These are phyloP conservation scores for Chondrosia reniformis DNA, from an alignment of 37 sponge, comb jelly and placozoan genomes.

Conservation along the genomic window DNA sequence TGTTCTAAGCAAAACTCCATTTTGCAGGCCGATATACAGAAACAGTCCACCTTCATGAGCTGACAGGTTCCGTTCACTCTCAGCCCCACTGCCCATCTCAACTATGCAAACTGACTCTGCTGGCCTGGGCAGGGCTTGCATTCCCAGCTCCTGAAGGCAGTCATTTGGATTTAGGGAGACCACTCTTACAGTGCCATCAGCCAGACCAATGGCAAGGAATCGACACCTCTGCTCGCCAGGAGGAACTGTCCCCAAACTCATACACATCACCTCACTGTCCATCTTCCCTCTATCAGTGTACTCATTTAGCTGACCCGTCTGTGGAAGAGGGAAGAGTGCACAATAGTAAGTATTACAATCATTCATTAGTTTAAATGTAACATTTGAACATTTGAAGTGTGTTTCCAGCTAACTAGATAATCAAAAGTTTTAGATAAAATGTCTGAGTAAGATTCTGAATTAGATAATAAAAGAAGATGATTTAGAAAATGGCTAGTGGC, in stretches of 20 bases:
- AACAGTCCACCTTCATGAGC: conserved; percentile 66
- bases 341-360: not conserved
- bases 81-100: conserved; percentile 81
- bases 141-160: conserved; percentile 87
- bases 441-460: too few species aligned
- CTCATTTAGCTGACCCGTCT: conserved; percentile 97
- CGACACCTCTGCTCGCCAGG: conserved; percentile 91
- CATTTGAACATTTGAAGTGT: not conserved
- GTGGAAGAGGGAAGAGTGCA: not conserved
- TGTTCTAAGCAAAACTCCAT: conserved; percentile 92
- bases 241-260: conserved; percentile 92
- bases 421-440: too few species aligned
- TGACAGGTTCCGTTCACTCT: conserved; percentile 23
- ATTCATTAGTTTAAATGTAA: not conserved
- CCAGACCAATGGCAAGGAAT: conserved; percentile 94
- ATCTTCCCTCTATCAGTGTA: conserved; percentile 97
- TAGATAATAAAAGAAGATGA: too few species aligned
- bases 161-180: conserved; percentile 96
- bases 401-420: too few species aligned
- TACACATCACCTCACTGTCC: conserved; percentile 87
- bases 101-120: conserved; percentile 96
- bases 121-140: conserved; percentile 92
- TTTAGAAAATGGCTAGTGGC: too few species aligned
- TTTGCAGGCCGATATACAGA: conserved; percentile 95
- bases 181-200: conserved; percentile 95